Conservation (phyloP, 1,140 invertebrate genomes). For the Drosophila pallidifrons region DNA sequence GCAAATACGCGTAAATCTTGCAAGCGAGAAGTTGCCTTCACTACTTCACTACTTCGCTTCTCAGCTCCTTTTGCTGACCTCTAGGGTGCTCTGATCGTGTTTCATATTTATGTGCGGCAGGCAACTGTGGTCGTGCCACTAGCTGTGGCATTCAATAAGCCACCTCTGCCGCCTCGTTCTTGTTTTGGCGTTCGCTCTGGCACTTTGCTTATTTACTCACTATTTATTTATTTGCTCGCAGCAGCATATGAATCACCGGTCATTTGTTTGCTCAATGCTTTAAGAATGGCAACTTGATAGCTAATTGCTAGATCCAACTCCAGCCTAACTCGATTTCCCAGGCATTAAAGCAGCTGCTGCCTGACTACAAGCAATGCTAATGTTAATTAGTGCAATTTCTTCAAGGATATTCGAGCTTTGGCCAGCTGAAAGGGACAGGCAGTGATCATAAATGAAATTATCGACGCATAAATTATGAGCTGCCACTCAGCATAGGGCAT, state of each 20-base stretch:
- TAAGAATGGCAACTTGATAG: background rate
- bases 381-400: slow-evolving; percentile 35
- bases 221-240: slow-evolving; percentile 48
- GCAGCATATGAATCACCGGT: slow-evolving; percentile 34
- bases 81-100: slow-evolving; percentile 47
- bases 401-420: background rate
- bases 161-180: slow-evolving; percentile 47
- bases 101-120: slow-evolving; percentile 71
- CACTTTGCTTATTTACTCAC: slow-evolving; percentile 60
- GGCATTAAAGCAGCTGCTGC: background rate
- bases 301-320: background rate
- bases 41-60: background rate
- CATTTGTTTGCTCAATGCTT: slow-evolving; percentile 35
- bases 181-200: slow-evolving; percentile 35
- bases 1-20: slow-evolving; percentile 82
- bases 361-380: slow-evolving; percentile 20
- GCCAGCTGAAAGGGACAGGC: slow-evolving; percentile 13
- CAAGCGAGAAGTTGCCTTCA: slow-evolving; percentile 19
- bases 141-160: slow-evolving; percentile 61
- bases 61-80: slow-evolving; percentile 19
- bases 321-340: slow-evolving; percentile 31
- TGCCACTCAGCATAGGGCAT: background rate
- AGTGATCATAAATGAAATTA: slow-evolving; percentile 78
- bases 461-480: slow-evolving; percentile 64
- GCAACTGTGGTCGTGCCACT: background rate